phyloP scores from a whole-genome alignment of 2,113 vertebrate species.

The Myrmecobius fasciatus region DNA sequence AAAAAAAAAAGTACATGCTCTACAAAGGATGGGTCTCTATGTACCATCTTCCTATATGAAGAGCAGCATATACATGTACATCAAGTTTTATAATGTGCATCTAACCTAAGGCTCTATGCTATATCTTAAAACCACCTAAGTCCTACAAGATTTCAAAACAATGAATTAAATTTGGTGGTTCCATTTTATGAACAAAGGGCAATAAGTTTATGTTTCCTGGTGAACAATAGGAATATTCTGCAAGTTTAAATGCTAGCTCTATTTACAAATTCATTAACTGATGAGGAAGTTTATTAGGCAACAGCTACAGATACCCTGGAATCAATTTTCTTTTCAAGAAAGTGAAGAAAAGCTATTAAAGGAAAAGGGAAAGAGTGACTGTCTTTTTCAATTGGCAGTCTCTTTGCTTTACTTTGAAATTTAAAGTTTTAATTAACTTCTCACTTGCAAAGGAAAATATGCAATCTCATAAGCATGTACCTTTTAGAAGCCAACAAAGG shows the following conservation, averaged over 20 bases:
- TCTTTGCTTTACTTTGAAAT: not conserved
- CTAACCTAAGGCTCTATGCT: not conserved
- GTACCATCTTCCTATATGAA: constrained; percentile 9
- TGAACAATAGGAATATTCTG: not conserved
- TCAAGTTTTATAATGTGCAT: not conserved
- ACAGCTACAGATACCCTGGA: not conserved
- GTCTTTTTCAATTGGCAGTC: constrained; percentile 7
- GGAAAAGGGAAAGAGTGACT: not conserved
- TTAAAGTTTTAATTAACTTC: not conserved
- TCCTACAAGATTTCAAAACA: constrained; percentile 10
- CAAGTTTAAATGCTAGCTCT: not conserved
- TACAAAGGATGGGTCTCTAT: not conserved
- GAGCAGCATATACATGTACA: not conserved
- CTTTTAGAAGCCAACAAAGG: not conserved
- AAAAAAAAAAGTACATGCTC: constrained; percentile 21
- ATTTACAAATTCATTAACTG: not conserved
- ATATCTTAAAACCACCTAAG: not conserved
- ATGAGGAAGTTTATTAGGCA: not conserved
- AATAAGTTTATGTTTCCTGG: not conserved
- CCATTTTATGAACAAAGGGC: not conserved
- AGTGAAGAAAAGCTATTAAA: not conserved
- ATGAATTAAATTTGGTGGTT: not conserved
- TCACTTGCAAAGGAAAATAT: not conserved
- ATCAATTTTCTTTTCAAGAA: constrained; percentile 17
- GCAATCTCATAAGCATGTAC: not conserved